Base-by-base conservation (phyloP, 2,113 vertebrate genomes). In the Carollia perspicillata region DNA sequence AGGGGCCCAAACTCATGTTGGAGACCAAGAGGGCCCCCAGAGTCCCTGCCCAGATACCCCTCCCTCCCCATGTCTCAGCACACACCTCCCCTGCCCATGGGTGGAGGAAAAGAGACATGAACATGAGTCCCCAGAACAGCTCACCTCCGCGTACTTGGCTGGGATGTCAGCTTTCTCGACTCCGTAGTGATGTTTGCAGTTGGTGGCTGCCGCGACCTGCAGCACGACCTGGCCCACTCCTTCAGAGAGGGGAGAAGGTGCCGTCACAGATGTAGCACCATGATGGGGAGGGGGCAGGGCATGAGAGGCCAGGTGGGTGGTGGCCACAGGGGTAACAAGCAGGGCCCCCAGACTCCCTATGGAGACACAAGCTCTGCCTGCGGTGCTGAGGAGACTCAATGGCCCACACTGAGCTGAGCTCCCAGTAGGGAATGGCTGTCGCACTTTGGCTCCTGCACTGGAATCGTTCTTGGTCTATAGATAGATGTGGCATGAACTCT, bases 181-280 rank as follows among this genome's bases (percentile, higher is more conserved):
- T 23, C 99, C 99, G 0, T 99, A 99, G 98, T 99, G 99, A 99
- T 99, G 99, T 98, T 99, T 99, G 98, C 99, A 99, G 97, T 99
- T 99, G 9, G 99, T 99, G 93, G 99, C 99, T 28, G 99, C 99
- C 49, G 99, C 99, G 30, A 99, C 99, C 97, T 99, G 99, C 84
- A 99, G 99, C 97, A 99, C 99, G n/a, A 99, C 99, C 98, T 99
- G 99, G 58, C 99, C 99, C 93, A 99, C 99, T 96, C 99, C 99
- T 99, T 98, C 49, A 79, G 77, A 79, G 44, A 96, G 60, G 22
- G 71, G 7, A 5, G 11, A 37, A 37, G 7, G 3, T 1, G 4
- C 20, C 0, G 10, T 94, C 40, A 95, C 79, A 55, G 63, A 74
- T 6, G 2, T 18, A 18, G 23, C 16, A 30, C 37, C 1, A 8